Evolutionary conservation across 1,140 invertebrate genomes (phyloP).

Genomic region (Pachypsylla venusta): DNA sequence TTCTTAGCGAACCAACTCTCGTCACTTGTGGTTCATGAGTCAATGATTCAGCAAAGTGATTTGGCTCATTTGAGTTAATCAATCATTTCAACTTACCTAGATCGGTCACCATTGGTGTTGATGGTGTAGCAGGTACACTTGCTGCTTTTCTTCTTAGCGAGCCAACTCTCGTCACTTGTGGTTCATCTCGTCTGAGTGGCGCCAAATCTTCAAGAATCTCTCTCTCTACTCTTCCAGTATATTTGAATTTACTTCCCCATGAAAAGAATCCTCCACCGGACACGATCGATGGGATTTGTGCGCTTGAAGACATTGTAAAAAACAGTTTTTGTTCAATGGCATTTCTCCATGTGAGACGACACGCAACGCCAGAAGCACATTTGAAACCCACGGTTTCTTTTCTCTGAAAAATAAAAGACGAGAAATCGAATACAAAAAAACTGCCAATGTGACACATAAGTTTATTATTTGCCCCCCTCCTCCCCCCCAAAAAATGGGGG

Average conservation of each 20-base stretch:
- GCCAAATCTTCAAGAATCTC: slow-evolving; percentile 64
- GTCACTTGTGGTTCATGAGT: slow-evolving; percentile 42
- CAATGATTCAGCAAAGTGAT: too few relatives aligned
- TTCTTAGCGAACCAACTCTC: slow-evolving; percentile 41
- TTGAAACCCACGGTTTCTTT: slow-evolving; percentile 93
- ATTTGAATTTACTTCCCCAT: slow-evolving; percentile 85
- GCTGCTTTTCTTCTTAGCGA: slow-evolving; percentile 58
- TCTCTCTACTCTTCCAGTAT: slow-evolving; percentile 70
- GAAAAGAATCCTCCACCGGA: slow-evolving; percentile 89
- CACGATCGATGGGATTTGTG: slow-evolving; percentile 68
- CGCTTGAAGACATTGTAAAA: slow-evolving; percentile 86
- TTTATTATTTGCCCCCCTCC: too few relatives aligned
- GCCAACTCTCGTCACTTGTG: slow-evolving; percentile 38
- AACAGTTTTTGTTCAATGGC: slow-evolving; percentile 94
- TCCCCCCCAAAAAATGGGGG: too few relatives aligned
- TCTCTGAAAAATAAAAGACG: slow-evolving; percentile 51
- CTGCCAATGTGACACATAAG: not conserved
- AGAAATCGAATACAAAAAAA: slow-evolving; percentile 13
- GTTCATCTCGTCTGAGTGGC: slow-evolving; percentile 39
- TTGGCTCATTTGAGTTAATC: too few relatives aligned
- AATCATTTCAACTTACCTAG: slow-evolving; percentile 2
- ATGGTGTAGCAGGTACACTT: slow-evolving; percentile 70
- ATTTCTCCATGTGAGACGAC: slow-evolving; percentile 88
- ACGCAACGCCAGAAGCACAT: slow-evolving; percentile 74
- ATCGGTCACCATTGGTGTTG: slow-evolving; percentile 39